Percentiles rank a stretch among this genome's conserved stretches.
These are phyloP conservation scores for Ylistrum balloti DNA, from an alignment of 1,140 invertebrate species.

Conservation along the genomic window DNA sequence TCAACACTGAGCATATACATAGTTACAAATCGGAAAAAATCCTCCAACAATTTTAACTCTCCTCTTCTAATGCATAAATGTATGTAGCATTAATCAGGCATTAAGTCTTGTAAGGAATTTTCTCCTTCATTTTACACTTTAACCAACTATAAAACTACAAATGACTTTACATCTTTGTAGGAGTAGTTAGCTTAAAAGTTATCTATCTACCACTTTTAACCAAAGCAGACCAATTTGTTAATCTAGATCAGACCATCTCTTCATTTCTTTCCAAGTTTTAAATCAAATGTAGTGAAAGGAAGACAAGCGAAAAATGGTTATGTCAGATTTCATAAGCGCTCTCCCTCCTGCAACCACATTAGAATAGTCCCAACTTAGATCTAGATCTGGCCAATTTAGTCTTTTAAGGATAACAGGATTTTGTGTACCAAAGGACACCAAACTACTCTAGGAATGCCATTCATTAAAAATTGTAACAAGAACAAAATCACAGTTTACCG, in stretches of 20 bases:
- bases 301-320: too few species aligned
- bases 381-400: not conserved
- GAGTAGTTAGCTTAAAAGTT: too few species aligned
- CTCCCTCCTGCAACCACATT: not conserved
- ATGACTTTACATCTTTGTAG: too few species aligned
- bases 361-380: not conserved
- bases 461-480: constrained; percentile 28
- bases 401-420: not conserved
- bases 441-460: constrained; percentile 38
- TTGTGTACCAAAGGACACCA: constrained; percentile 31
- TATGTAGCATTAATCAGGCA: not conserved
- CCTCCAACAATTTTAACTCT: not conserved
- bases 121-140: not conserved
- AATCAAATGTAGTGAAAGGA: too few species aligned
- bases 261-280: not conserved
- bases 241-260: not conserved
- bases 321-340: too few species aligned
- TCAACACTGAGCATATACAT: not conserved
- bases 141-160: not conserved
- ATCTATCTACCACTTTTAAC: too few species aligned
- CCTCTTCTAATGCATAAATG: not conserved
- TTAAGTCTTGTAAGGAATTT: not conserved
- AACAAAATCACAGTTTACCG: constrained; percentile 39
- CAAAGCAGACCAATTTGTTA: not conserved
- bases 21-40: not conserved